Conservation (phyloP, 2,888 invertebrate species). For the Cheilosia vernalis region DNA sequence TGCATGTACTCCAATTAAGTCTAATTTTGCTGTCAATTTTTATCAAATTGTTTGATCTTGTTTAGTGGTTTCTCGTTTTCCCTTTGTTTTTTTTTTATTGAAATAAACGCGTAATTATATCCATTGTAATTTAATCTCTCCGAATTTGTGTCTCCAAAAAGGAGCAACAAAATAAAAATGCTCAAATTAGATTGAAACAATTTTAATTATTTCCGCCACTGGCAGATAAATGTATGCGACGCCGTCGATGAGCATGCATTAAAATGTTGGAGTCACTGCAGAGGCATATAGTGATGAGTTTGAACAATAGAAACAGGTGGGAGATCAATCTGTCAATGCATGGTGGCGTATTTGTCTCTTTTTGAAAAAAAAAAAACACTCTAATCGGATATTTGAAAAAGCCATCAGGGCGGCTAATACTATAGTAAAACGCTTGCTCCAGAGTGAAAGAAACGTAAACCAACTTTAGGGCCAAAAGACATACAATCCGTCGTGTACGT, state of each 20-base stretch:
- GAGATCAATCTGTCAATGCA: no score
- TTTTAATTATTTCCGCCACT: slow-evolving; percentile 62
- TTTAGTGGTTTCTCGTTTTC: slow-evolving; percentile 23
- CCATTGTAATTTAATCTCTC: slow-evolving; percentile 38
- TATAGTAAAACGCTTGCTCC: no score
- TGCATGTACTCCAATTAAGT: slow-evolving; percentile 52
- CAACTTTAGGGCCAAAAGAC: no score
- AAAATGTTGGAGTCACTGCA: neutral
- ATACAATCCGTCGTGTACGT: no score
- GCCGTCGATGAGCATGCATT: slow-evolving; percentile 15
- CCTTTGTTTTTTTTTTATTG: neutral
- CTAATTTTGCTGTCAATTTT: slow-evolving; percentile 63
- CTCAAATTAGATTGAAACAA: slow-evolving; percentile 54
- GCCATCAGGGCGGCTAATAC: no score
- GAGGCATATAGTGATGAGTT: no score
- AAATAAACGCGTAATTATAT: slow-evolving; percentile 49
- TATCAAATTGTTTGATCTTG: slow-evolving; percentile 50
- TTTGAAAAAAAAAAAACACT: no score
- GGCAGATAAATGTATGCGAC: slow-evolving; percentile 5
- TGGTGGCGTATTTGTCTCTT: no score
- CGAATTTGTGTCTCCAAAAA: slow-evolving; percentile 5
- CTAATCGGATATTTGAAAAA: no score
- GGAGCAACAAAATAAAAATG: slow-evolving; percentile 12
- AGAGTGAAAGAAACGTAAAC: no score
- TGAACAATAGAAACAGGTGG: no score